Base-by-base conservation (phyloP, 2,113 vertebrate species). In the Dipodomys stephensi region DNA sequence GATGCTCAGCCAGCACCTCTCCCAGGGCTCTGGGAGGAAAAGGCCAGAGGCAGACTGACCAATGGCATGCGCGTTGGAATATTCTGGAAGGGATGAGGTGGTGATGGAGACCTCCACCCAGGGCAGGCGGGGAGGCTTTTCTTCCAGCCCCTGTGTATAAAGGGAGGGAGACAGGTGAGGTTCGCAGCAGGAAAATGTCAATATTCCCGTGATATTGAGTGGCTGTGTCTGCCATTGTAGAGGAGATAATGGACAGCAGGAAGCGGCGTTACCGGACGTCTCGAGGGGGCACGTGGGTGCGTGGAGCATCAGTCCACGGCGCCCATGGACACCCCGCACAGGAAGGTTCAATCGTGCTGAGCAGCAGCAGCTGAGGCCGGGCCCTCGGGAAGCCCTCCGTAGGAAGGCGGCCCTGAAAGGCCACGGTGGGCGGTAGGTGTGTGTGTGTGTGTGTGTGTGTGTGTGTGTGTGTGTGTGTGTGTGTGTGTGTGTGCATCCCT, bases 271-370 rank as follows among this genome's bases (percentile, higher is more conserved):
- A 88, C 92, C 77, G 35, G 86, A 88, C 69, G 49, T 72, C 92
- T 96, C 89, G n/a, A 32, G 49, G 87, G 12, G 90, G 57, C 46
- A 92, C 39, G 27, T 62, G 2, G 65, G 83, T 0, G 4, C 84
- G 49, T 57, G 73, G 53, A 94, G 97, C 96, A 79, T 96, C 97
- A 94, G 72, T 93, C 95, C 87, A 76, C 27, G 49, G 57, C 93
- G 85, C 84, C 57, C 10, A 69, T 5, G 30, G 57, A 23, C 44
- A 30, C 32, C 93, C 7, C 85, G 96, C 82, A 20, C 88, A 77
- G 83, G 93, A 94, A 98, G 96, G 92, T 95, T 97, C 96, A 97
- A 97, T 96, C 96, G 96, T 81, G 82, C 96, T 97, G 97, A 39
- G 39, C 39, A 39, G 39, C 39, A 39, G 39, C 39, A 39, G 39